phyloP scores from a whole-genome alignment of 2,113 vertebrate genomes.

The Bucco capensis region DNA sequence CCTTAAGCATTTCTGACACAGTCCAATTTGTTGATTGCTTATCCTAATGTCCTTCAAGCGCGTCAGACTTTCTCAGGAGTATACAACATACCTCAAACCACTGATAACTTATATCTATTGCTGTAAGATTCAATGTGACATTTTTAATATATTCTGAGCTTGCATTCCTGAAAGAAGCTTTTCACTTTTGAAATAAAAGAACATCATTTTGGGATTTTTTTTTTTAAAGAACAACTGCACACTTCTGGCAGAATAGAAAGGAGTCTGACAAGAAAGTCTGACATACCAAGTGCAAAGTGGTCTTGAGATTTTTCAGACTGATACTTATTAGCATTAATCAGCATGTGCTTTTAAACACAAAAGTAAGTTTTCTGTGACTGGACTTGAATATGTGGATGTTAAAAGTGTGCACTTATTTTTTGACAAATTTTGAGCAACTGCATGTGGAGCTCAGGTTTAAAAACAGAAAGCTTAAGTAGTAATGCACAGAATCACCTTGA shows the following conservation, averaged over 20 bases:
- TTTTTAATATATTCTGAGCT: constrained; percentile 24
- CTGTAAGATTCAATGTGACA: constrained; percentile 18
- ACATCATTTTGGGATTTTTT: neutral
- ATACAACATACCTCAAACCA: neutral
- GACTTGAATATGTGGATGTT: constrained; percentile 35
- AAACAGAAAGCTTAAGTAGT: neutral
- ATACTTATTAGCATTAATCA: constrained; percentile 47
- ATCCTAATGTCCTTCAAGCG: neutral
- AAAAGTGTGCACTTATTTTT: neutral
- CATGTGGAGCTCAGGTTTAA: neutral
- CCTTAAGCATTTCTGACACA: neutral
- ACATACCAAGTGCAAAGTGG: constrained; percentile 5
- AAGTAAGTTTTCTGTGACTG: neutral
- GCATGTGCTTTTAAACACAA: constrained; percentile 26
- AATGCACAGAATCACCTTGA: neutral
- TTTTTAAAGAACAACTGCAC: neutral
- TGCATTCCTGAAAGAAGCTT: constrained; percentile 4
- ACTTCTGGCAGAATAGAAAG: neutral
- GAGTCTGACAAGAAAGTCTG: neutral
- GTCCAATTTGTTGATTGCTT: neutral
- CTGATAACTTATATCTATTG: neutral
- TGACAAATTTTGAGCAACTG: neutral
- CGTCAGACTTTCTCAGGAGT: neutral
- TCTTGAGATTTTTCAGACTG: constrained; percentile 47
- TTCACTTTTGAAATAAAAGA: constrained; percentile 13